These are phyloP conservation scores for Polymixis lichenea DNA, from an alignment of 2,888 invertebrate species.

Conservation along the genomic window DNA sequence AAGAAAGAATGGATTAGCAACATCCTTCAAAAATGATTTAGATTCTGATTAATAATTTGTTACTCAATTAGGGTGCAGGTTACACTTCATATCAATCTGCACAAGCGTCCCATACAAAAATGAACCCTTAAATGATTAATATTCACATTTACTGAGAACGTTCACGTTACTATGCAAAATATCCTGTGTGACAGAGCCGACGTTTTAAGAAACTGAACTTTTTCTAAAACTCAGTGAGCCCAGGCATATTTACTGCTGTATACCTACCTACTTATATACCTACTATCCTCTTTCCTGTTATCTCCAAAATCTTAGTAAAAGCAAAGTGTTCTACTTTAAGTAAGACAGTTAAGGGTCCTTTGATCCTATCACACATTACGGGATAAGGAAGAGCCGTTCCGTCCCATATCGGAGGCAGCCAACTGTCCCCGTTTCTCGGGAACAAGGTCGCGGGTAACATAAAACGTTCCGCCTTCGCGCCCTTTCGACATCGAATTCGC, in stretches of 20 bases:
- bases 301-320: constrained; percentile 24
- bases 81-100: background rate
- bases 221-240: too few species aligned
- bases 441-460: constrained; percentile 44
- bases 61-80: too few species aligned
- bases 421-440: constrained; percentile 17
- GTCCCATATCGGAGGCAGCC: constrained; percentile 24
- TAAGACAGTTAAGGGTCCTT: constrained; percentile 29
- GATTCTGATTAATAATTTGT: too few species aligned
- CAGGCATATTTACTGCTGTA: background rate
- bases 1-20: too few species aligned
- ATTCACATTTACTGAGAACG: background rate
- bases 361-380: constrained; percentile 50
- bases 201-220: background rate
- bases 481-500: constrained; percentile 1
- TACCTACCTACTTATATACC: background rate
- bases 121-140: background rate
- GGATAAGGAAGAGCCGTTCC: constrained; percentile 21
- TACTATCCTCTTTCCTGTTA: constrained; percentile 11
- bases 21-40: too few species aligned
- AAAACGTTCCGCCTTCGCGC: constrained; percentile 33
- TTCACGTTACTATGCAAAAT: background rate
- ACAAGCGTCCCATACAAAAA: background rate
- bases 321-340: constrained; percentile 34
- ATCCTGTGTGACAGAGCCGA: background rate